These are phyloP conservation scores for Gryllus bimaculatus DNA, from an alignment of 1,140 invertebrate genomes.

Conservation along the genomic window DNA sequence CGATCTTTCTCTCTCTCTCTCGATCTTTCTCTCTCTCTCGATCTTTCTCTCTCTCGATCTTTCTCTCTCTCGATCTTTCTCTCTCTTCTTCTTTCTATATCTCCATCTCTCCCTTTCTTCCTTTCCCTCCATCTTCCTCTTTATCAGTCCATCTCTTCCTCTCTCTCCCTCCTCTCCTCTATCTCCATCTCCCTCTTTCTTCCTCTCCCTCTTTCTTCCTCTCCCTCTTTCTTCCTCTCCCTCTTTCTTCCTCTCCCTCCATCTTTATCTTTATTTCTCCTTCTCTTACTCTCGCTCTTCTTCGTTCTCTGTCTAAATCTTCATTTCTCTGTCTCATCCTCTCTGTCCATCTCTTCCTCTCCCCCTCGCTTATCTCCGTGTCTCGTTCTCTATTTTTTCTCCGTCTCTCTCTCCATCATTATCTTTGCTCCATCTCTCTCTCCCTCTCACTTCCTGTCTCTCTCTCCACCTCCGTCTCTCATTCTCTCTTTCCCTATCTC, in stretches of 20 bases:
- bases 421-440: conserved; percentile 5
- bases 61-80: background rate
- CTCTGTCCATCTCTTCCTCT: background rate
- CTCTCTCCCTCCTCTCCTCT: background rate
- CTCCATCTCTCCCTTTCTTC: background rate
- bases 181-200: background rate
- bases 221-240: background rate
- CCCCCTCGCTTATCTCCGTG: conserved; percentile 14
- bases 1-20: background rate
- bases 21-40: background rate
- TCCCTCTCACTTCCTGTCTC: background rate
- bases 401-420: conserved; percentile 19
- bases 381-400: conserved; percentile 19
- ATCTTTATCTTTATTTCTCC: background rate
- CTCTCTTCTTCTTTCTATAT: background rate
- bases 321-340: background rate
- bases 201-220: background rate
- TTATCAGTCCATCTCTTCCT: background rate
- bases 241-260: background rate
- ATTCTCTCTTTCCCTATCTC: background rate
- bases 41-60: background rate
- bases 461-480: background rate
- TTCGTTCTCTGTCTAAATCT: background rate
- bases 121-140: background rate
- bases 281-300: background rate